Conservation (phyloP, 2,888 invertebrate species). For the Noctuana brunneofusca region DNA sequence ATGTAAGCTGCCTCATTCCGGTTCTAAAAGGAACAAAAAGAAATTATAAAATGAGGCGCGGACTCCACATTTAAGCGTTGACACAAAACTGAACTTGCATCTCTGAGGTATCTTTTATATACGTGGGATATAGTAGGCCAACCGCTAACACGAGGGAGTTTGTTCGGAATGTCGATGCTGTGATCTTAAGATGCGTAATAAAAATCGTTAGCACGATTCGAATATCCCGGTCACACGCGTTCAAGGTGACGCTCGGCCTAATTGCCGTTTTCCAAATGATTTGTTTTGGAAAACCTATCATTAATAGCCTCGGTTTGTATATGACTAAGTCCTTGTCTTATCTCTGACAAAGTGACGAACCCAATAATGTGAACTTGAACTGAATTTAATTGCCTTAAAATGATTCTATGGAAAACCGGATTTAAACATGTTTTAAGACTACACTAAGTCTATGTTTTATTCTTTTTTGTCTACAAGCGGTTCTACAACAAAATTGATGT, state of each 20-base stretch:
- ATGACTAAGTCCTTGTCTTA: constrained; percentile 14
- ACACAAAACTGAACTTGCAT: constrained; percentile 66
- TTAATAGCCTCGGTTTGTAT: constrained; percentile 37
- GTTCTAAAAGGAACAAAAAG: constrained; percentile 67
- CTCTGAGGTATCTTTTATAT: constrained; percentile 71
- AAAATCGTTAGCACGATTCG: constrained; percentile 75
- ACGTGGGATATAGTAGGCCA: constrained; percentile 73
- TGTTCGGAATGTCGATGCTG: constrained; percentile 57
- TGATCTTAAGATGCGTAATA: constrained; percentile 71
- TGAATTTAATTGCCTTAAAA: constrained; percentile 8
- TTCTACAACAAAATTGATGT: background rate
- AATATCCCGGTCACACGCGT: constrained; percentile 69
- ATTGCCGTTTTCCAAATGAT: constrained; percentile 44
- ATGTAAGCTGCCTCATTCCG: constrained; percentile 66
- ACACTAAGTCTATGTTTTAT: background rate
- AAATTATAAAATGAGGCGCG: constrained; percentile 50
- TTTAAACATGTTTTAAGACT: background rate
- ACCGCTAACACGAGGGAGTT: constrained; percentile 72
- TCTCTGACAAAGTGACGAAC: constrained; percentile 12
- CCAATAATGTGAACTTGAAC: constrained; percentile 21
- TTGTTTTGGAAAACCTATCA: constrained; percentile 48
- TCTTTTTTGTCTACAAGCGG: background rate
- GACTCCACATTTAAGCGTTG: constrained; percentile 63
- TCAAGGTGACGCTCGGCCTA: constrained; percentile 63
- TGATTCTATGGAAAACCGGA: constrained; percentile 2